These are phyloP conservation scores for Condylura cristata DNA, from an alignment of 2,113 vertebrate genomes.

Conservation along the genomic window DNA sequence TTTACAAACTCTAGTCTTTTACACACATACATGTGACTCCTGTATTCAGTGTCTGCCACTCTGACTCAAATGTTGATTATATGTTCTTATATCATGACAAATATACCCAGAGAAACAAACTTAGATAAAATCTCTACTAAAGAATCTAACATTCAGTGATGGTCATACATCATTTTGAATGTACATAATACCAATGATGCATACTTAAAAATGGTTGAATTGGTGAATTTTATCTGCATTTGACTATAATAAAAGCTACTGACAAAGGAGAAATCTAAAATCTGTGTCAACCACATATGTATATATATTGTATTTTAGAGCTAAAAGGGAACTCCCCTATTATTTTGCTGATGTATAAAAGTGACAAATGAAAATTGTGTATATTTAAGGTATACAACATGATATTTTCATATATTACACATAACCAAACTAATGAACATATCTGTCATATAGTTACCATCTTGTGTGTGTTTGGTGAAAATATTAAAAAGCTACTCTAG, in stretches of 20 bases:
- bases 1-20: neutral
- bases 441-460: neutral
- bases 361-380: neutral
- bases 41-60: neutral
- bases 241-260: neutral
- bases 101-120: neutral
- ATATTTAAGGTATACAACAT: neutral
- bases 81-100: neutral
- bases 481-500: neutral
- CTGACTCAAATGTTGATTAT: neutral
- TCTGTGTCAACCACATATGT: neutral
- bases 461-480: neutral
- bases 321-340: neutral
- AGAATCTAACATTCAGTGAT: slow-evolving; percentile 29
- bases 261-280: neutral
- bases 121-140: neutral
- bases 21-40: neutral
- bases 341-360: neutral
- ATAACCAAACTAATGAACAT: neutral
- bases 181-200: neutral
- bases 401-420: neutral
- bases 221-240: neutral
- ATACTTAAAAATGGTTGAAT: neutral
- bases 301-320: neutral
- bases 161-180: neutral